Percentiles rank a stretch among this genome's conserved stretches.
Conservation (phyloP, 2,113 vertebrate species). For the Melanerpes formicivorus region DNA sequence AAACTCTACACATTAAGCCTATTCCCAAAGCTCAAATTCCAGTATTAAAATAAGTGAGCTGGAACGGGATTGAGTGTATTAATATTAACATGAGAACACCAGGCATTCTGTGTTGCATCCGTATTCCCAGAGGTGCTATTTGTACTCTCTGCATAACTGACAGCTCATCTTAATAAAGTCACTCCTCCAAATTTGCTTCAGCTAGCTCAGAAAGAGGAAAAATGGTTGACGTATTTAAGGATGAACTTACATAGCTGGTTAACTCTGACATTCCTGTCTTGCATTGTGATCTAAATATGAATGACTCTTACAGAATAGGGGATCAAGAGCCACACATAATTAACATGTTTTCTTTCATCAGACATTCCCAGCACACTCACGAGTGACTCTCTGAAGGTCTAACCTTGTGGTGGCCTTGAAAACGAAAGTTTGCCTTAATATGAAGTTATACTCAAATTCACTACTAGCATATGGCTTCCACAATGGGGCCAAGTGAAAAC, state of each 20-base stretch:
- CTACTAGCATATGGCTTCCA: background rate
- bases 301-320: background rate
- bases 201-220: background rate
- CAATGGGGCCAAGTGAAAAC: background rate
- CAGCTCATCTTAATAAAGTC: background rate
- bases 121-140: slow-evolving; percentile 9
- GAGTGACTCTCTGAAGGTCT: background rate
- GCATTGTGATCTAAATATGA: background rate
- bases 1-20: background rate
- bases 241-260: background rate
- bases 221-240: background rate
- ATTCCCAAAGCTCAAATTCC: slow-evolving; percentile 49
- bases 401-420: background rate
- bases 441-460: background rate
- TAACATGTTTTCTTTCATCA: background rate
- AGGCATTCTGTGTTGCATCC: background rate
- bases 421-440: background rate
- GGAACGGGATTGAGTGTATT: slow-evolving; percentile 11
- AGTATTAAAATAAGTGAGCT: slow-evolving; percentile 40
- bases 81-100: slow-evolving; percentile 51
- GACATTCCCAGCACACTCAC: background rate
- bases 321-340: background rate
- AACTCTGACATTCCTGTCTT: background rate
- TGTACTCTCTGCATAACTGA: background rate
- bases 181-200: background rate